These are phyloP conservation scores for Indicator indicator DNA, from an alignment of 2,113 vertebrate species.

Conservation along the genomic window DNA sequence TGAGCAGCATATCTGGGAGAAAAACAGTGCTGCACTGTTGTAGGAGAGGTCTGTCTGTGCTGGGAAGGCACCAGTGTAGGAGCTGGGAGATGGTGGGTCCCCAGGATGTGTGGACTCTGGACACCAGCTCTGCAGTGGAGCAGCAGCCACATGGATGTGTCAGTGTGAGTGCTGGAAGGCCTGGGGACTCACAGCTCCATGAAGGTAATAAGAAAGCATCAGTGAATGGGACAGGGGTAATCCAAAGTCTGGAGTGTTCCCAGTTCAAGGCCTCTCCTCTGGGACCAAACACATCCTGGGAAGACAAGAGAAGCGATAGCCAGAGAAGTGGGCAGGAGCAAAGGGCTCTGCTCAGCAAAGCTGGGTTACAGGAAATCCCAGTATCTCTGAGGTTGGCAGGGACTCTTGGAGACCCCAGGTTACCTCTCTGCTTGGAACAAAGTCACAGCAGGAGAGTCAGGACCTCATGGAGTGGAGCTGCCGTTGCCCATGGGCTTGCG, in stretches of 20 bases:
- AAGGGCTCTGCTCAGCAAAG: background rate
- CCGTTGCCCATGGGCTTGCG: rapidly evolving
- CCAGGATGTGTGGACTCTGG: rapidly evolving
- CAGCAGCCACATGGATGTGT: background rate
- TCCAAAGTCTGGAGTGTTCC: background rate
- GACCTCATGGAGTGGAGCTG: background rate
- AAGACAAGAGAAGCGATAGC: background rate
- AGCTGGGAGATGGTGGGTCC: background rate
- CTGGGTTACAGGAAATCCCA: background rate
- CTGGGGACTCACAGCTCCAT: background rate
- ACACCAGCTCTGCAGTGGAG: background rate
- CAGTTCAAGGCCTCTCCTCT: rapidly evolving
- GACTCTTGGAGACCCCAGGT: background rate
- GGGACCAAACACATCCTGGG: rapidly evolving
- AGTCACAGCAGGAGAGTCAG: background rate
- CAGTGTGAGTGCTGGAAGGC: background rate
- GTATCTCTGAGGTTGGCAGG: background rate
- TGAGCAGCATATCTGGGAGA: background rate
- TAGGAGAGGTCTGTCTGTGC: rapidly evolving
- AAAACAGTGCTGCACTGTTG: background rate
- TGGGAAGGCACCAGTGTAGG: background rate
- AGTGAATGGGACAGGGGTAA: rapidly evolving
- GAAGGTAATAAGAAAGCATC: background rate
- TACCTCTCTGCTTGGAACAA: background rate
- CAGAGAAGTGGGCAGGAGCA: background rate